phyloP scores from a whole-genome alignment of 2,888 invertebrate genomes.

The Aelia acuminata region DNA sequence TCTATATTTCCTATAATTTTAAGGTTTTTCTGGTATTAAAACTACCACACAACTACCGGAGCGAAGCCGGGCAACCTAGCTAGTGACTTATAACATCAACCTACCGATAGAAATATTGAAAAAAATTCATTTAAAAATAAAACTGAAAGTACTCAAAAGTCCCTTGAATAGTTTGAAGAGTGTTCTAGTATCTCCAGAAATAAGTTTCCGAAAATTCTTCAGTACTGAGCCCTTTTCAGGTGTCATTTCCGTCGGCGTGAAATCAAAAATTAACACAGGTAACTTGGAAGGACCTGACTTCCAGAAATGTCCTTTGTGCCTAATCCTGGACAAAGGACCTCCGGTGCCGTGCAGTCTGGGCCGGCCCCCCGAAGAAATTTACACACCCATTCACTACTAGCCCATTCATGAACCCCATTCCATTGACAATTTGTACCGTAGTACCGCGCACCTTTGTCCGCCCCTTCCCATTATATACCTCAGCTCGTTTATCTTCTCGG shows the following conservation, averaged over 20 bases:
- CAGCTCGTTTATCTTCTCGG: slow-evolving; percentile 10
- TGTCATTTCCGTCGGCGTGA: slow-evolving; percentile 13
- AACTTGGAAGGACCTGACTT: not conserved
- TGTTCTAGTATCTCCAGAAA: not conserved
- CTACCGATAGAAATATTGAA: no score
- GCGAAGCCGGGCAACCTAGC: no score
- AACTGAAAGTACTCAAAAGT: no score
- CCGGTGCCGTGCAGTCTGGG: slow-evolving; percentile 35
- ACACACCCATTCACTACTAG: not conserved
- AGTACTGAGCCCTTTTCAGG: not conserved
- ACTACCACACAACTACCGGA: no score
- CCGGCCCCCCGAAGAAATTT: not conserved
- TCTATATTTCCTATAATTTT: no score
- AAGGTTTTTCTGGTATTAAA: no score
- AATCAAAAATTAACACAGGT: slow-evolving; percentile 42
- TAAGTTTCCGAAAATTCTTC: not conserved
- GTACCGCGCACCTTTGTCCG: not conserved
- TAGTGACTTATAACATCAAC: no score
- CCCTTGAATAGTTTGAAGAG: not conserved
- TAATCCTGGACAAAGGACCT: slow-evolving; percentile 9
- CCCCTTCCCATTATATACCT: slow-evolving; percentile 24
- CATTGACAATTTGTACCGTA: slow-evolving; percentile 44
- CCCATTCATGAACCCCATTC: not conserved
- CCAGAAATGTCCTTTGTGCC: not conserved
- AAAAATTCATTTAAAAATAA: no score